Evolutionary conservation across 1,140 invertebrate species (phyloP).

Genomic region (Meloidogyne hapla): DNA sequence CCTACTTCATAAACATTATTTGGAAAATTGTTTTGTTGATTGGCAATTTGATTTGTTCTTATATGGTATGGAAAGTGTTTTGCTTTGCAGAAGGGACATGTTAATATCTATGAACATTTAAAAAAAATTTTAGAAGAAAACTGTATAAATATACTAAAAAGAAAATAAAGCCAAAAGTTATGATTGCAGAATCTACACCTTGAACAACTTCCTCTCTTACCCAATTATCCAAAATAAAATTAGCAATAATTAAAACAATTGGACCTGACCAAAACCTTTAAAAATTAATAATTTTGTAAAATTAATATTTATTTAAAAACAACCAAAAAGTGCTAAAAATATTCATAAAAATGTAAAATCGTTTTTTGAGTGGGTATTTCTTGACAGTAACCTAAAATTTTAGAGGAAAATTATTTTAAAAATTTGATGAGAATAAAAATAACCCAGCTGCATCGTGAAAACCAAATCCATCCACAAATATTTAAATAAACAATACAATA

Average conservation of each 20-base stretch:
- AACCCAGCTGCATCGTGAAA: constrained; percentile 73
- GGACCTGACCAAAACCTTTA: constrained; percentile 76
- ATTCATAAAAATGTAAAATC: constrained; percentile 75
- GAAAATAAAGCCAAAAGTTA: constrained; percentile 76
- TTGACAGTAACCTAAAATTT: constrained; percentile 21
- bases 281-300: constrained; percentile 16
- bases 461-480: constrained; percentile 79
- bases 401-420: not conserved
- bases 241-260: constrained; percentile 77
- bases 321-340: constrained; percentile 78
- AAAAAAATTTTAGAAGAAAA: not conserved
- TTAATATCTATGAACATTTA: constrained; percentile 72
- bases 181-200: constrained; percentile 75
- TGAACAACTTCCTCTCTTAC: constrained; percentile 83
- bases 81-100: constrained; percentile 77
- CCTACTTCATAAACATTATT: constrained; percentile 47
- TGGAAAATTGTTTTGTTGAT: constrained; percentile 39
- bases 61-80: constrained; percentile 80
- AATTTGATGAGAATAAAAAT: constrained; percentile 61
- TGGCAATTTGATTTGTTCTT: constrained; percentile 73
- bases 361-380: constrained; percentile 76
- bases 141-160: constrained; percentile 71
- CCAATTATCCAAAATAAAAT: constrained; percentile 81
- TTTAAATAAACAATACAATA: constrained; percentile 78
- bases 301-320: constrained; percentile 34